phyloP scores from a whole-genome alignment of 2,888 invertebrate species.

The Oxytorus armatus region DNA sequence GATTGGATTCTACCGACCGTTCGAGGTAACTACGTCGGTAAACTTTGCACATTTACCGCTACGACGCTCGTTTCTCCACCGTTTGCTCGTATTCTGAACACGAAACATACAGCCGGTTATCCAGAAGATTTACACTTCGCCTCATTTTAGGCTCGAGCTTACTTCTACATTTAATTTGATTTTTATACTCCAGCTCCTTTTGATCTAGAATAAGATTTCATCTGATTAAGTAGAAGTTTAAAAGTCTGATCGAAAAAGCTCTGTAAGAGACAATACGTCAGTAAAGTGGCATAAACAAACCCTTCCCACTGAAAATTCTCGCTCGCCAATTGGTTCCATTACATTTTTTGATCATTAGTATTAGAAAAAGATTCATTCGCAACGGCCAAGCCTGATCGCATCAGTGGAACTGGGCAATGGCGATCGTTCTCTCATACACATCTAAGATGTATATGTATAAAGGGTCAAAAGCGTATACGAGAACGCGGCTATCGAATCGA shows the following conservation, averaged over 20 bases:
- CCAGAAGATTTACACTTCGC: not conserved
- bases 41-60: constrained; percentile 80
- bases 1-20: constrained; percentile 81
- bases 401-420: constrained; percentile 10
- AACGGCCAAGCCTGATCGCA: not conserved
- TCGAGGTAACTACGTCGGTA: constrained; percentile 80
- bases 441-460: constrained; percentile 2
- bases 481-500: constrained; percentile 66
- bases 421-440: constrained; percentile 6
- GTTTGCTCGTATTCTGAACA: constrained; percentile 1
- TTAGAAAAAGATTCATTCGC: not conserved
- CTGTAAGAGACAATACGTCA: too few species aligned
- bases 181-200: not conserved
- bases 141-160: not conserved
- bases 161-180: not conserved
- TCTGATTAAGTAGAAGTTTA: too few species aligned
- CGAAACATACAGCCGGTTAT: too few species aligned
- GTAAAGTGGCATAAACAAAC: too few species aligned
- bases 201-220: too few species aligned
- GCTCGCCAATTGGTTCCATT: too few species aligned
- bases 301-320: too few species aligned
- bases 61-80: constrained; percentile 46
- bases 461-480: constrained; percentile 1
- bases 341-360: too few species aligned
- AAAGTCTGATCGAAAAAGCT: too few species aligned